Evolutionary conservation across 1,140 invertebrate genomes (phyloP).

Genomic region (Globodera rostochiensis): DNA sequence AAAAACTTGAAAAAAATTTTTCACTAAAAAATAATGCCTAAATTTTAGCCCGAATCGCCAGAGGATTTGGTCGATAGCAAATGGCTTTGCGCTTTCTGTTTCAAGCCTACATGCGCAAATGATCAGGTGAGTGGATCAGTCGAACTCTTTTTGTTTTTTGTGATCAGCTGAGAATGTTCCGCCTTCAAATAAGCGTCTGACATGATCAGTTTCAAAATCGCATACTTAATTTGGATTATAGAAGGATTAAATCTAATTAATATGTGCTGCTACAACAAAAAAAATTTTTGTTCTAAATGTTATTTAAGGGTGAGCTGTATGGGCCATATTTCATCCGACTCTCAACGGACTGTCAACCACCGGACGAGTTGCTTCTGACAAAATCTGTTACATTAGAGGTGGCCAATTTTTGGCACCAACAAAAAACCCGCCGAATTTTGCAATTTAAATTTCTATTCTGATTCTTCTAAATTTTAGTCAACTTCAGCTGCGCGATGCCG

Average conservation of each 20-base stretch:
- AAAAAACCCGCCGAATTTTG: too few species aligned
- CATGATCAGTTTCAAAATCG: too few species aligned
- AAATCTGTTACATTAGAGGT: not conserved
- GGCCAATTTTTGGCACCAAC: not conserved
- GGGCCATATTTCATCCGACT: slow-evolving; percentile 23
- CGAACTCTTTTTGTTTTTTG: too few species aligned
- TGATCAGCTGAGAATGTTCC: too few species aligned
- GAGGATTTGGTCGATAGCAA: slow-evolving; percentile 17
- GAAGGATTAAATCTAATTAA: too few species aligned
- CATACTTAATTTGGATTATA: too few species aligned
- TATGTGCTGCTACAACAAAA: not conserved
- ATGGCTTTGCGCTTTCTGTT: slow-evolving; percentile 13
- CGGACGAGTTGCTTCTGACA: not conserved
- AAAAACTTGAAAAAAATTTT: too few species aligned
- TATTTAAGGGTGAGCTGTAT: slow-evolving; percentile 15
- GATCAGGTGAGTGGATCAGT: not conserved
- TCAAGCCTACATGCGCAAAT: not conserved
- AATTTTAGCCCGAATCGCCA: slow-evolving; percentile 12
- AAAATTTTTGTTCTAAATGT: not conserved
- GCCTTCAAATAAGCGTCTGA: too few species aligned
- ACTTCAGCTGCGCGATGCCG: too few species aligned
- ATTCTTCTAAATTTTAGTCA: too few species aligned
- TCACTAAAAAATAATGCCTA: too few species aligned
- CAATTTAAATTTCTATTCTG: too few species aligned
- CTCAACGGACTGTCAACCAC: slow-evolving; percentile 15